These are phyloP conservation scores for Odontomachus brunneus DNA, from an alignment of 1,140 invertebrate genomes.

Conservation along the genomic window DNA sequence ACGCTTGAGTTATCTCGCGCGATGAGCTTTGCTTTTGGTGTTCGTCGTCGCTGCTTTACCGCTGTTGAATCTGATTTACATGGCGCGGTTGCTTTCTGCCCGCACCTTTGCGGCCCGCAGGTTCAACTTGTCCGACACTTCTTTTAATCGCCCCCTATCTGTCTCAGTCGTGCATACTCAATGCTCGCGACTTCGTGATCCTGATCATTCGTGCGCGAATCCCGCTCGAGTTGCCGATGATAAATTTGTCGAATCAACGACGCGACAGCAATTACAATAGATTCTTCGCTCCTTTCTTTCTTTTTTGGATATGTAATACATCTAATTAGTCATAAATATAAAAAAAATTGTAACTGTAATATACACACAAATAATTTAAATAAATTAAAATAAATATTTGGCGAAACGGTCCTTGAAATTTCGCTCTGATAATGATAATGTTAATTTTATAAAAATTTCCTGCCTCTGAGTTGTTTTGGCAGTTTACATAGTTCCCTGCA, in stretches of 20 bases:
- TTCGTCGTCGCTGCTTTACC: slow-evolving; percentile 2
- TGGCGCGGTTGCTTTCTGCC: slow-evolving; percentile 40
- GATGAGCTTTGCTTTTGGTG: slow-evolving; percentile 30
- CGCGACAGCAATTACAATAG: not conserved
- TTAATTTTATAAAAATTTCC: too few species aligned
- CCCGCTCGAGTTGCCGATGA: not conserved
- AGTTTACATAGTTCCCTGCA: too few species aligned
- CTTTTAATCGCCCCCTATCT: slow-evolving; percentile 35
- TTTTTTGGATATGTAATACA: not conserved
- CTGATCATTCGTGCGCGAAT: slow-evolving; percentile 3
- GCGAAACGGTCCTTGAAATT: too few species aligned
- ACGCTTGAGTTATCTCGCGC: slow-evolving; percentile 29
- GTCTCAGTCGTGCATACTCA: slow-evolving; percentile 14
- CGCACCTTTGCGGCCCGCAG: slow-evolving; percentile 6
- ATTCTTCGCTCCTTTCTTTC: not conserved
- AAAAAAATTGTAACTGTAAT: too few species aligned
- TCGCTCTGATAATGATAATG: too few species aligned
- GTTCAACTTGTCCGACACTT: slow-evolving; percentile 37
- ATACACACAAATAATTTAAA: too few species aligned
- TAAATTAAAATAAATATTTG: too few species aligned
- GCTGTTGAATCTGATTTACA: slow-evolving; percentile 46
- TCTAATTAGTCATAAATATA: too few species aligned
- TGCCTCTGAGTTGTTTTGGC: too few species aligned
- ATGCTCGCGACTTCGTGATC: slow-evolving; percentile 14
- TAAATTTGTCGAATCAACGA: slow-evolving; percentile 13